Conservation (phyloP, 2,113 vertebrate species). For the Syngnathus scovelli region DNA sequence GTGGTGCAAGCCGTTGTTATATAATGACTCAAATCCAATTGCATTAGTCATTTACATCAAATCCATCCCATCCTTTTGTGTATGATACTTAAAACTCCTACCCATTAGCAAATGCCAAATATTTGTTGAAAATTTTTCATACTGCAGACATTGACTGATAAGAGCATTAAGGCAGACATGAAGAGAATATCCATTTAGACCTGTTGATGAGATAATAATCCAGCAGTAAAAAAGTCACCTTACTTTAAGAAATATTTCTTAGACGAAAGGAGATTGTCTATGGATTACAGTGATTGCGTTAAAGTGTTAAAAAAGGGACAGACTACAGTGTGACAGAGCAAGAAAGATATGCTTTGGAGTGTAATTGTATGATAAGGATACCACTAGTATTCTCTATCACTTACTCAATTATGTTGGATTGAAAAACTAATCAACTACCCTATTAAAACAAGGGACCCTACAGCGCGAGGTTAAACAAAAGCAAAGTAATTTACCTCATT, state of each 20-base stretch:
- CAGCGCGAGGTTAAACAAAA: slow-evolving; percentile 69
- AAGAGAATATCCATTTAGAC: slow-evolving; percentile 19
- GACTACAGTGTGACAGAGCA: neutral
- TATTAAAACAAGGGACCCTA: slow-evolving; percentile 70
- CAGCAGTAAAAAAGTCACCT: slow-evolving; percentile 6
- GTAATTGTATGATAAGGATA: slow-evolving; percentile 36
- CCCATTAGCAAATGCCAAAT: slow-evolving; percentile 1
- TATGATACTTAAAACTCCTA: slow-evolving; percentile 4
- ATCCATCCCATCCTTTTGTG: slow-evolving; percentile 1
- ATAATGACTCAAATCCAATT: slow-evolving; percentile 19
- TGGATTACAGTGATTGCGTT: neutral
- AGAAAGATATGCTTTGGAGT: neutral
- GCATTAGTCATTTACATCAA: slow-evolving; percentile 3
- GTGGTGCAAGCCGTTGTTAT: slow-evolving; percentile 10
- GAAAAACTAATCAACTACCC: slow-evolving; percentile 71
- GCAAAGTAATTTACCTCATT: slow-evolving; percentile 65
- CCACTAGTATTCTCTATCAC: slow-evolving; percentile 62
- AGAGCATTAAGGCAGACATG: slow-evolving; percentile 5
- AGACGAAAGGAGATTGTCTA: slow-evolving; percentile 11
- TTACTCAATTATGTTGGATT: slow-evolving; percentile 68
- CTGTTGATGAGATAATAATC: slow-evolving; percentile 8
- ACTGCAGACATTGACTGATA: slow-evolving; percentile 5
- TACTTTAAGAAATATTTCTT: slow-evolving; percentile 10
- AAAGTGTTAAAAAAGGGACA: neutral
- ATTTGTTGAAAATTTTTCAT: slow-evolving; percentile 3